These are phyloP conservation scores for Sterrhoptilus dennistouni DNA, from an alignment of 2,113 vertebrate genomes.

Conservation along the genomic window DNA sequence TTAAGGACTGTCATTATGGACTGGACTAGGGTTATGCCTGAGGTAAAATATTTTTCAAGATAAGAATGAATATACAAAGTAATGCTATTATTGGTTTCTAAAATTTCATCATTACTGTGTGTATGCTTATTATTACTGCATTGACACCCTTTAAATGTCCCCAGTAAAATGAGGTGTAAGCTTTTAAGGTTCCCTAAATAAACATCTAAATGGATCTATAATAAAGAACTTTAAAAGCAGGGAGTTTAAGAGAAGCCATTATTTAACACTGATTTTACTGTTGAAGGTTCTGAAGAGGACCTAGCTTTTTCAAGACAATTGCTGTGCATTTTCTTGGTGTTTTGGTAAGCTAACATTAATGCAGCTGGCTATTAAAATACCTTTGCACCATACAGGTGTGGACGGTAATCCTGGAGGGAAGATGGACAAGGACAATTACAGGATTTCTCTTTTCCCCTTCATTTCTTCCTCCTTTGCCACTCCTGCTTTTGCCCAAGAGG, in stretches of 20 bases:
- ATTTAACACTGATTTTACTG: not conserved
- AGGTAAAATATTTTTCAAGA: not conserved
- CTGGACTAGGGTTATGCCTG: not conserved
- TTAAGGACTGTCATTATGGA: not conserved
- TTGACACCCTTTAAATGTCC: not conserved
- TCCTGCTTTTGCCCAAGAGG: slow-evolving; percentile 13
- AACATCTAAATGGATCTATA: not conserved
- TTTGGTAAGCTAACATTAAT: not conserved
- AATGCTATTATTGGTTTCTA: not conserved
- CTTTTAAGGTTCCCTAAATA: not conserved
- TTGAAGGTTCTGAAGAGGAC: not conserved
- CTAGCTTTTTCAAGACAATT: not conserved
- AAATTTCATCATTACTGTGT: not conserved
- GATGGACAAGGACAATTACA: not conserved
- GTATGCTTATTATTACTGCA: not conserved
- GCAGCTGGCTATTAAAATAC: not conserved
- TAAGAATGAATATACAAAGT: not conserved
- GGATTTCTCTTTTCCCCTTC: not conserved
- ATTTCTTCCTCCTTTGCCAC: not conserved
- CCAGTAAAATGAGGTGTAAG: not conserved
- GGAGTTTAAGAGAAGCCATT: not conserved
- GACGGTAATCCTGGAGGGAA: not conserved
- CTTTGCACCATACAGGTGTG: not conserved
- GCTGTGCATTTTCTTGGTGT: not conserved
- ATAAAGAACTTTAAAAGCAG: not conserved